Base-by-base conservation (phyloP, 2,113 vertebrate species). In the Nothobranchius kuhntae region DNA sequence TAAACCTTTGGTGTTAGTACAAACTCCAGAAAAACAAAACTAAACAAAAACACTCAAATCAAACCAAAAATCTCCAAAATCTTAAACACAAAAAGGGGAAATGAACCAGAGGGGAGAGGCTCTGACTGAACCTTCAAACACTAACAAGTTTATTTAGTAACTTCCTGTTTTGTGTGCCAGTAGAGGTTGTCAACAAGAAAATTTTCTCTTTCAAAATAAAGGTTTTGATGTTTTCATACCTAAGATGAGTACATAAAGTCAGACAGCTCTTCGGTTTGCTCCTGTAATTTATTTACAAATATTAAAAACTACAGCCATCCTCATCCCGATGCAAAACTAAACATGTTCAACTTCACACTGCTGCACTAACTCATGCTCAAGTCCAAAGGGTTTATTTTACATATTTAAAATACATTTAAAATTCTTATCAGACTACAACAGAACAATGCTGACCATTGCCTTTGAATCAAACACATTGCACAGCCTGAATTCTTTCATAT, bases 371-470 rank as follows among this genome's bases (percentile, higher is more conserved):
- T 95, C 95, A 96, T 96, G 96, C 94, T 95, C 91, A 91, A 92
- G 91, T 94, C 95, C 87, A 75, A 95, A 96, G 94, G 92, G 92
- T 96, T 96, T 96, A 97, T 97, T 97, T 96, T 95, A 98, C 96
- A 99, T 95, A 95, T 95, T 97, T 96, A 98, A 98, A 96, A 96
- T 95, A 97, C 96, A 98, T 93, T 96, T 97, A 94, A 94, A 96
- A 96, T 95, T 78, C 92, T 94, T 94, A 66, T 75, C 69, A 93
- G 93, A 95, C 95, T 95, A 95, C 94, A 82, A 85, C 96, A 93
- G 94, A 94, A 95, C 95, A 97, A 95, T 92, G 94, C 92, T 93
- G 91, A 93, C 93, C 92, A 94, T 93, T 93, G 95, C 88, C 92
- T 91, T 93, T 94, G 88, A 78, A 84, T 91, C 86, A 83, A 83